Evolutionary conservation across 1,140 invertebrate genomes (phyloP).

Genomic region (Cydia amplana): DNA sequence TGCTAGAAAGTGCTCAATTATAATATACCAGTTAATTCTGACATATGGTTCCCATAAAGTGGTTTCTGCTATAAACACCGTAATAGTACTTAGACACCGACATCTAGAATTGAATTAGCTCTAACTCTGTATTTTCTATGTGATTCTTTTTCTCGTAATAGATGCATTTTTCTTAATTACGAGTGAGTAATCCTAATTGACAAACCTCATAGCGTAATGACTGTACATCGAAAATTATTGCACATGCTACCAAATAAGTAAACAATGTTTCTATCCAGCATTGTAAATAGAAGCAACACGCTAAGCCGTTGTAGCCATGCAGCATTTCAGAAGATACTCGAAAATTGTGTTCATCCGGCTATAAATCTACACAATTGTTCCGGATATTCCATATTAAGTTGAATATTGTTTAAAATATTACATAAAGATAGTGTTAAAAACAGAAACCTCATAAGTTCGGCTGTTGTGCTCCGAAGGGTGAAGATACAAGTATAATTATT

Average conservation of each 20-base stretch:
- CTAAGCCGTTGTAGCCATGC: not conserved
- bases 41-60: not conserved
- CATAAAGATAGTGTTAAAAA: too few relatives aligned
- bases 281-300: not conserved
- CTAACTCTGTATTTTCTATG: not conserved
- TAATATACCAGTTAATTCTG: not conserved
- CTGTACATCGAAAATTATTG: constrained; percentile 2
- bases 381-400: not conserved
- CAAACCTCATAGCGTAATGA: not conserved
- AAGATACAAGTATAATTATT: too few relatives aligned
- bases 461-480: too few relatives aligned
- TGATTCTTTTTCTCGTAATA: not conserved
- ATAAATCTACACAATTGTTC: not conserved
- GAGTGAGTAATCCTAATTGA: not conserved
- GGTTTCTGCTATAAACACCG: not conserved
- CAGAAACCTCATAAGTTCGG: too few relatives aligned
- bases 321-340: not conserved
- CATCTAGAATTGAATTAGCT: constrained; percentile 14
- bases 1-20: not conserved
- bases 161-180: not conserved
- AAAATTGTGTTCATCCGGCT: not conserved
- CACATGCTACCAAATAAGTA: not conserved
- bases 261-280: not conserved
- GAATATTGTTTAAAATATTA: not conserved
- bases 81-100: not conserved